Percentiles rank a stretch among this genome's conserved stretches.
Evolutionary conservation across 2,888 invertebrate species (phyloP).

Genomic region (Acrocyrtus sp.): DNA sequence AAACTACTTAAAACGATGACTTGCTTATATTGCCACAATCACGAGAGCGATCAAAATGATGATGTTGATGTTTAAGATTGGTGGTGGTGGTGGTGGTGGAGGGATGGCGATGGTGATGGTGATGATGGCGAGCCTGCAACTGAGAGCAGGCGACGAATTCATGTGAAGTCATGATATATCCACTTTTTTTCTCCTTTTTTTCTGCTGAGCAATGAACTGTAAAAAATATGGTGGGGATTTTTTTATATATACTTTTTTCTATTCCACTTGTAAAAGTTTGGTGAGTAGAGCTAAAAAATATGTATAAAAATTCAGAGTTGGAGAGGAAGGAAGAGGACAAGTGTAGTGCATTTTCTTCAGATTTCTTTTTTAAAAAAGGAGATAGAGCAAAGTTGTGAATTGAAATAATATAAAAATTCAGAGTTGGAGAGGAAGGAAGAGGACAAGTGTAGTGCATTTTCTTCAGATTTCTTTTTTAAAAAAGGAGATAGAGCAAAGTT

Average conservation of each 20-base stretch:
- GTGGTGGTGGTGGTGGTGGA: too few species aligned
- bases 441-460: too few species aligned
- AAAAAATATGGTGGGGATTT: too few species aligned
- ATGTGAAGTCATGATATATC: slow-evolving; percentile 26
- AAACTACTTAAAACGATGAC: slow-evolving; percentile 47
- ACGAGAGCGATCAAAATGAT: slow-evolving; percentile 9
- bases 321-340: slow-evolving; percentile 5
- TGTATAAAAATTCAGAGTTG: slow-evolving; percentile 16
- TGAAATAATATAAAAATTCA: slow-evolving; percentile 18
- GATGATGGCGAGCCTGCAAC: slow-evolving; percentile 8
- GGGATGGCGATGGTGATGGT: slow-evolving; percentile 22
- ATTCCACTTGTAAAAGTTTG: too few species aligned
- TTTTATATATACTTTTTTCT: too few species aligned
- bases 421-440: slow-evolving; percentile 12
- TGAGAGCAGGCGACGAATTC: slow-evolving; percentile 43
- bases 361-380: too few species aligned
- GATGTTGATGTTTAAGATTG: background rate
- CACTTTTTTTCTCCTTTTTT: background rate
- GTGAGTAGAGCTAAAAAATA: slow-evolving; percentile 26
- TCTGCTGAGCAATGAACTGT: slow-evolving; percentile 40
- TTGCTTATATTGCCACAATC: slow-evolving; percentile 33
- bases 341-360: too few species aligned
- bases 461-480: too few species aligned
- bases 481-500: too few species aligned
- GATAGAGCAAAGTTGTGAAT: too few species aligned